phyloP scores from a whole-genome alignment of 2,113 vertebrate species.

The Todiramphus chloris region DNA sequence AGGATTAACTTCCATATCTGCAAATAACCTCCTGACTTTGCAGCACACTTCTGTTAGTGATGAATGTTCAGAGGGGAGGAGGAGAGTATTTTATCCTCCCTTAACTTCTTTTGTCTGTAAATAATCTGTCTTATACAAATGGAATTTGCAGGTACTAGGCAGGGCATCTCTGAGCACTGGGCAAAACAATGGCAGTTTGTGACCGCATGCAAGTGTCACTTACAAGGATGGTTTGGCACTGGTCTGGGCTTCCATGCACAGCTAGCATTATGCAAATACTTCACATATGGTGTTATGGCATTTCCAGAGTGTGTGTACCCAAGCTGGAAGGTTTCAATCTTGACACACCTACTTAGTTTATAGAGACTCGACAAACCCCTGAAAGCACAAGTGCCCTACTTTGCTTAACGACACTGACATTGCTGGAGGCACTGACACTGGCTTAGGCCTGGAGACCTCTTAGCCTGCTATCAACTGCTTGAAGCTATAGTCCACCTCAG shows the following conservation, averaged over 20 bases:
- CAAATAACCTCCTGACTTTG: not conserved
- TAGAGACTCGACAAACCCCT: not conserved
- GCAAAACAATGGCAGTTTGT: not conserved
- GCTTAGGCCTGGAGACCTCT: not conserved
- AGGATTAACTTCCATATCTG: not conserved
- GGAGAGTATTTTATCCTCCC: not conserved
- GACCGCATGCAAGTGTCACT: not conserved
- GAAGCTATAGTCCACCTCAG: not conserved
- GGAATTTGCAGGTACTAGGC: not conserved
- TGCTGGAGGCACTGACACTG: not conserved
- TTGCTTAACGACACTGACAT: not conserved
- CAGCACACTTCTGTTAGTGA: not conserved
- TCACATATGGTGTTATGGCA: accelerated
- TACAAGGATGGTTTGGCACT: not conserved
- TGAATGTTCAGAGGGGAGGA: not conserved
- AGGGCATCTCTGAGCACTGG: not conserved
- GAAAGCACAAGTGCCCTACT: not conserved
- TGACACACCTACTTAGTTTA: not conserved
- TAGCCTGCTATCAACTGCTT: not conserved
- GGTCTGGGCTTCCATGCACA: not conserved
- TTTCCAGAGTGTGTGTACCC: accelerated
- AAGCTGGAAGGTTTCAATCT: not conserved
- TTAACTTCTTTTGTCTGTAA: not conserved
- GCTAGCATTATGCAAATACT: not conserved
- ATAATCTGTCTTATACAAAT: not conserved